Conservation (phyloP, 2,113 vertebrate genomes). For the Pholis gunnellus region DNA sequence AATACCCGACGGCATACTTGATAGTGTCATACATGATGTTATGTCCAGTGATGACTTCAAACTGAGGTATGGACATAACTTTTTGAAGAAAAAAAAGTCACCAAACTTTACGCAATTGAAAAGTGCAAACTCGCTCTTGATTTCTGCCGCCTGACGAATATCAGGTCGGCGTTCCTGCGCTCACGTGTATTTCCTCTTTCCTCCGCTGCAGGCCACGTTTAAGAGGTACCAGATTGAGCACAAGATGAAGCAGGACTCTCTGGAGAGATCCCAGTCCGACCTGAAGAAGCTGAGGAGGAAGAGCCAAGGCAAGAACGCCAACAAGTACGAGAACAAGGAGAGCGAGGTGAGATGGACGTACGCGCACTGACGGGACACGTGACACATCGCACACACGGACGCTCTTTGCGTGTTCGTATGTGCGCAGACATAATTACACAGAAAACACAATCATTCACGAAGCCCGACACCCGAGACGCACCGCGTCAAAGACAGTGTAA, state of each 20-base stretch:
- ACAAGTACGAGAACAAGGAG: constrained; percentile 94
- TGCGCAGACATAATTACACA: constrained; percentile 13
- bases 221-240: constrained; percentile 96
- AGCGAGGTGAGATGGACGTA: constrained; percentile 87
- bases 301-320: constrained; percentile 95
- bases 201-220: constrained; percentile 91
- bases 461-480: constrained; percentile 43
- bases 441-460: constrained; percentile 33
- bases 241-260: constrained; percentile 91
- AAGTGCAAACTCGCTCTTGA: neutral
- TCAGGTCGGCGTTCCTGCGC: neutral
- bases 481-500: constrained; percentile 28
- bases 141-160: neutral
- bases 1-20: neutral
- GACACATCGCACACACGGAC: neutral
- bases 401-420: constrained; percentile 4
- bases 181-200: constrained; percentile 24
- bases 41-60: neutral
- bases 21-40: neutral
- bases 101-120: neutral
- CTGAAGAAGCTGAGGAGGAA: constrained; percentile 96
- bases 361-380: neutral
- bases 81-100: neutral
- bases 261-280: constrained; percentile 94
- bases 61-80: neutral